These are phyloP conservation scores for Sarcophaga caerulescens DNA, from an alignment of 2,888 invertebrate species.

Conservation along the genomic window DNA sequence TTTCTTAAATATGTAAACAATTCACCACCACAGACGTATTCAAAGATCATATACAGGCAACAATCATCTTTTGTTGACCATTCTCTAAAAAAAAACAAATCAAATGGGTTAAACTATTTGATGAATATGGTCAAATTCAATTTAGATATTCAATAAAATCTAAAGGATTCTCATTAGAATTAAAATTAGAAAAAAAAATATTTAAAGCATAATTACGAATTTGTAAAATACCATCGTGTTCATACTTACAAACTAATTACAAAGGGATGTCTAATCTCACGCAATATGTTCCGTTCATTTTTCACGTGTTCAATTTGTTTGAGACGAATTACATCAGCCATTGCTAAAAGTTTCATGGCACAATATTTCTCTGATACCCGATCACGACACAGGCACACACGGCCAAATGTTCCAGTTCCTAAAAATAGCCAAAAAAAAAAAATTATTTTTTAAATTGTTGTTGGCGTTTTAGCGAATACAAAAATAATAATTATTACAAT, in stretches of 20 bases:
- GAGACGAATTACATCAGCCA: constrained; percentile 95
- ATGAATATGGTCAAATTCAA: no score
- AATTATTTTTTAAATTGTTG: not conserved
- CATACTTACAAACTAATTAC: constrained; percentile 93
- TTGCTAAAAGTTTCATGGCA: constrained; percentile 97
- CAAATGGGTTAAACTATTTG: no score
- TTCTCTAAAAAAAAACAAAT: constrained; percentile 84
- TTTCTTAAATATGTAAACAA: constrained; percentile 97
- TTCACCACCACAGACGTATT: constrained; percentile 98
- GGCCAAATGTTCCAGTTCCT: constrained; percentile 98
- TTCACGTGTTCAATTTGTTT: constrained; percentile 99
- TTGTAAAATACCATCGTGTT: constrained; percentile 4
- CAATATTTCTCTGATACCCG: constrained; percentile 90
- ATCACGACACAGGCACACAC: constrained; percentile 94
- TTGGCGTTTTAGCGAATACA: not conserved
- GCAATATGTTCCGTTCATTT: constrained; percentile 96
- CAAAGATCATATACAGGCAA: constrained; percentile 97
- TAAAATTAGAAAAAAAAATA: not conserved
- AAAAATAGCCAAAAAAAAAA: constrained; percentile 71
- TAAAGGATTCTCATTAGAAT: no score
- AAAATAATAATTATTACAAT: not conserved
- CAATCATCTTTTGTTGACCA: constrained; percentile 95
- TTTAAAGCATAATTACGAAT: not conserved
- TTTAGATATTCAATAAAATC: not conserved
- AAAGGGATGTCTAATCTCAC: constrained; percentile 96